Conservation (phyloP, 2,113 vertebrate genomes). For the Acinonyx jubatus region DNA sequence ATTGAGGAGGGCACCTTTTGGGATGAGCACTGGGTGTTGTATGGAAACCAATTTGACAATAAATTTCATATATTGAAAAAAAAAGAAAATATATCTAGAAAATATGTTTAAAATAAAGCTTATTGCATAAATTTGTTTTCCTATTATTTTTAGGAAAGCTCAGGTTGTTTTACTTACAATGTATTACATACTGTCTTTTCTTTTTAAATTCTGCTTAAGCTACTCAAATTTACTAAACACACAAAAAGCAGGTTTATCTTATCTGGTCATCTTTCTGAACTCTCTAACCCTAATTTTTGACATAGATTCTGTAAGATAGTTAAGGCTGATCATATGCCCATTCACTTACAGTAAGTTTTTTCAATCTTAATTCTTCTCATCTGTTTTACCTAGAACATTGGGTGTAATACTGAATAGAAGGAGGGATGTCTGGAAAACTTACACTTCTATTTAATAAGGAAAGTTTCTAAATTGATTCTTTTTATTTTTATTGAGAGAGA, state of each 20-base stretch:
- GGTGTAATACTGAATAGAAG: background rate
- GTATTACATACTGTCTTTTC: background rate
- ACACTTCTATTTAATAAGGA: background rate
- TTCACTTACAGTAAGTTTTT: background rate
- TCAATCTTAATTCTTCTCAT: background rate
- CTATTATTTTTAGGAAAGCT: background rate
- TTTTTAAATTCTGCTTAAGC: background rate
- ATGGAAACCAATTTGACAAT: no score
- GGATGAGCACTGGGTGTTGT: no score
- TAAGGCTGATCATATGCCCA: background rate
- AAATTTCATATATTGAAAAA: no score
- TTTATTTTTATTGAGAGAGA: no score
- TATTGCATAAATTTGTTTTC: background rate
- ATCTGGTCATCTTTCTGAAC: background rate
- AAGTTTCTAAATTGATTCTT: background rate
- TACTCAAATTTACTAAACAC: background rate
- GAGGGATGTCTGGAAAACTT: background rate
- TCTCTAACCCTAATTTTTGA: background rate
- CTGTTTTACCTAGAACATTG: background rate
- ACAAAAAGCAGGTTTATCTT: background rate
- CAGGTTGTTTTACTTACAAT: background rate
- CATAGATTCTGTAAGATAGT: background rate
- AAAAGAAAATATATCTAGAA: background rate
- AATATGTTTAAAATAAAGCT: background rate
- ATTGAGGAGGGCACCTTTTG: no score